phyloP scores from a whole-genome alignment of 2,113 vertebrate species.

The Dipodomys spectabilis region DNA sequence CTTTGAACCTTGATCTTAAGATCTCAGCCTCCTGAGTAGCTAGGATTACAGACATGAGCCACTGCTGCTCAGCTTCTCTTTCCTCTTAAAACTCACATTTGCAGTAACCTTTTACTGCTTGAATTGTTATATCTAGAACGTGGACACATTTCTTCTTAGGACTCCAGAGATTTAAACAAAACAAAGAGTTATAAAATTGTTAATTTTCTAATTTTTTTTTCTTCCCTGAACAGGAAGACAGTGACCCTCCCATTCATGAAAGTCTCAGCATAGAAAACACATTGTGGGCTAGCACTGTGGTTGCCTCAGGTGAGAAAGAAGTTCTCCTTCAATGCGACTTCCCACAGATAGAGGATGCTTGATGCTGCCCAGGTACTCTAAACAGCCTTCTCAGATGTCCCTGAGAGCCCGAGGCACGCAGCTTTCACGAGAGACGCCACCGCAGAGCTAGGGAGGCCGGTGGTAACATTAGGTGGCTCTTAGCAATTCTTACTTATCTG shows the following conservation, averaged over 20 bases:
- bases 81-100: not conserved
- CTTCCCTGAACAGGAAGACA: slow-evolving; percentile 90
- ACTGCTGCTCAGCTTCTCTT: too few species aligned
- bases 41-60: too few species aligned
- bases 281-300: slow-evolving; percentile 97
- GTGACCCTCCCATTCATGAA: slow-evolving; percentile 94
- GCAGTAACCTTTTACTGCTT: not conserved
- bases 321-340: not conserved
- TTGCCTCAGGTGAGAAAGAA: slow-evolving; percentile 93
- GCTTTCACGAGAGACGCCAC: not conserved
- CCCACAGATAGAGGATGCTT: not conserved
- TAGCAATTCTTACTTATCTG: too few species aligned
- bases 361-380: not conserved
- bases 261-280: slow-evolving; percentile 98
- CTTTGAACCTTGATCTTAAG: too few species aligned
- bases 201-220: slow-evolving; percentile 18
- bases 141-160: not conserved
- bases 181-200: not conserved
- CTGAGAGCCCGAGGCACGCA: not conserved
- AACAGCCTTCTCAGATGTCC: not conserved
- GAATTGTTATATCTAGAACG: not conserved
- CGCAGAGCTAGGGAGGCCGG: too few species aligned
- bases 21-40: too few species aligned
- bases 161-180: not conserved
- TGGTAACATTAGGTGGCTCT: not conserved